Evolutionary conservation across 2,113 vertebrate species (phyloP).

Genomic region (Nothoprocta pentlandii): DNA sequence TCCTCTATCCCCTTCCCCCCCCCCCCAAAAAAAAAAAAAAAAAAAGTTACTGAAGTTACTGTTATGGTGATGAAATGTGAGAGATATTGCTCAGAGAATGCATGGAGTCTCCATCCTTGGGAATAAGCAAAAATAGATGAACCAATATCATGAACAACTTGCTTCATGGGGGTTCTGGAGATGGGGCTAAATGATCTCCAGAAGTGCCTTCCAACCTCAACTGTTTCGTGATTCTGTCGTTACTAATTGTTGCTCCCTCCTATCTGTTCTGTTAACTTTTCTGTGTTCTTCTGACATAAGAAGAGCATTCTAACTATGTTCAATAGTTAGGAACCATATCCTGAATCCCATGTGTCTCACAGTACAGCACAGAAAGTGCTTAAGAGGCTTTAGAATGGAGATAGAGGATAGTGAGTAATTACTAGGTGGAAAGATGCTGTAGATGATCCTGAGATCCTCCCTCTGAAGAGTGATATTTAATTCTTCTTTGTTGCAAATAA

Average conservation of each 20-base stretch:
- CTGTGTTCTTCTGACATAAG: background rate
- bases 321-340: background rate
- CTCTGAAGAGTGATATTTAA: background rate
- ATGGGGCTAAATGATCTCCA: background rate
- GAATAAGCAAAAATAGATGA: background rate
- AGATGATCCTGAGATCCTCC: background rate
- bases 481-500: background rate
- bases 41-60: background rate
- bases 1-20: too few species aligned
- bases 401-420: background rate
- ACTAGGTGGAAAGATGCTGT: background rate
- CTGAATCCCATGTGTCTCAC: background rate
- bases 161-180: background rate
- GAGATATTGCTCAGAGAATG: background rate
- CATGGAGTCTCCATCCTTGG: background rate
- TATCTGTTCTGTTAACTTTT: background rate
- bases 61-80: background rate
- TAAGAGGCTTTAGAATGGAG: background rate
- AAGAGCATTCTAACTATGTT: background rate
- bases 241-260: background rate
- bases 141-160: background rate
- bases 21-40: too few species aligned
- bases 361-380: background rate
- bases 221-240: background rate
- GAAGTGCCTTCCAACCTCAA: background rate